Percentiles rank a stretch among this genome's conserved stretches.
phyloP scores from a whole-genome alignment of 1,140 invertebrate species.

The Bombus affinis region DNA sequence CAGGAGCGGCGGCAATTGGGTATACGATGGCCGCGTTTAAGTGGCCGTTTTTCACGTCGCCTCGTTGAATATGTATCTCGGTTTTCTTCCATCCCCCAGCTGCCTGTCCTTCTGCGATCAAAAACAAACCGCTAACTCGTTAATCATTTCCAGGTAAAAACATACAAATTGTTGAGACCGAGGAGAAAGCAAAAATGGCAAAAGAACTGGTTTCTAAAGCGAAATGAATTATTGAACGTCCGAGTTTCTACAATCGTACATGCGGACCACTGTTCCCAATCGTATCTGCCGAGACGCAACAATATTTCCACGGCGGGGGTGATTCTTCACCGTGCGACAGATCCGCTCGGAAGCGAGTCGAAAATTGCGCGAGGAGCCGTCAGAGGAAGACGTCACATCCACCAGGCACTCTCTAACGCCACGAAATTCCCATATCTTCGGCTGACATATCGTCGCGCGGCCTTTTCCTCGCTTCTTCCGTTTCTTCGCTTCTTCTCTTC shows the following conservation, averaged over 20 bases:
- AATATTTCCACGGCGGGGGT: constrained; percentile 1
- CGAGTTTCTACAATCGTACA: background rate
- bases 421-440: constrained; percentile 53
- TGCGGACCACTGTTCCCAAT: background rate
- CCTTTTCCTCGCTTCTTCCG: constrained; percentile 4
- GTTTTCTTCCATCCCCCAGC: background rate
- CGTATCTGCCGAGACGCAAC: background rate
- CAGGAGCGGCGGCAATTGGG: background rate
- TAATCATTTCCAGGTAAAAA: background rate
- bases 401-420: constrained; percentile 34
- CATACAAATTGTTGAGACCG: background rate
- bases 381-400: constrained; percentile 39
- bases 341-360: constrained; percentile 3
- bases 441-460: constrained; percentile 31
- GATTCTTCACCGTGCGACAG: constrained; percentile 30
- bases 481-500: background rate
- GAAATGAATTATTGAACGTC: background rate
- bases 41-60: constrained; percentile 28
- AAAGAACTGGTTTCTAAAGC: background rate
- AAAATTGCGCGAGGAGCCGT: constrained; percentile 30
- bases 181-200: background rate
- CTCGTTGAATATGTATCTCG: constrained; percentile 46
- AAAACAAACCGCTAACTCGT: background rate
- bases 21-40: constrained; percentile 9
- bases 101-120: background rate